phyloP scores from a whole-genome alignment of 2,797 vertebrate genomes.

The Ispidina lecontei region DNA sequence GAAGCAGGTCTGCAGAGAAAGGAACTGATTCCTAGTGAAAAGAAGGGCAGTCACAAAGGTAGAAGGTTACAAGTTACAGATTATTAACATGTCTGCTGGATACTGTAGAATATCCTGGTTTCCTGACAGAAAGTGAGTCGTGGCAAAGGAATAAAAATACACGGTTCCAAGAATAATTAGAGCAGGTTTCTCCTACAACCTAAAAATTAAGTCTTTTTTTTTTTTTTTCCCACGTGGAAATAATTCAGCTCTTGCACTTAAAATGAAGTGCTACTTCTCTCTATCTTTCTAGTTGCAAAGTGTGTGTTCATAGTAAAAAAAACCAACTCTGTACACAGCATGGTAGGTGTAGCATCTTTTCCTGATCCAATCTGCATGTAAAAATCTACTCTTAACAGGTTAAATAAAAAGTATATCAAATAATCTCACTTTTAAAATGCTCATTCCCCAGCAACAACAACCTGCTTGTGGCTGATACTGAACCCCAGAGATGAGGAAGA shows the following conservation, averaged over 20 bases:
- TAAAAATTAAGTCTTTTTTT: conserved; percentile 17
- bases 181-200: neutral
- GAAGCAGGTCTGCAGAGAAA: neutral
- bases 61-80: neutral
- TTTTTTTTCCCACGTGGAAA: conserved; percentile 4
- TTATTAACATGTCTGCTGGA: neutral
- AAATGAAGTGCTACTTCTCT: conserved; percentile 41
- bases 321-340: accelerated
- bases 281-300: neutral
- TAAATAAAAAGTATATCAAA: neutral
- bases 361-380: neutral
- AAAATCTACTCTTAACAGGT: neutral
- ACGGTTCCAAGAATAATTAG: neutral
- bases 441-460: neutral
- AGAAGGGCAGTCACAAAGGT: neutral
- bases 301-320: neutral
- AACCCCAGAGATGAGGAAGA: neutral
- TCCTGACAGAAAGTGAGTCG: neutral
- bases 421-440: neutral
- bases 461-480: neutral
- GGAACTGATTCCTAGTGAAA: neutral
- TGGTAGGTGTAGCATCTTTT: neutral
- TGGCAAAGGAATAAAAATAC: conserved; percentile 18
- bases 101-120: neutral
- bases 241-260: conserved; percentile 18